Percentiles rank a stretch among this genome's conserved stretches.
Conservation (phyloP, 2,797 vertebrate genomes). For the Distichodus sexfasciatus region DNA sequence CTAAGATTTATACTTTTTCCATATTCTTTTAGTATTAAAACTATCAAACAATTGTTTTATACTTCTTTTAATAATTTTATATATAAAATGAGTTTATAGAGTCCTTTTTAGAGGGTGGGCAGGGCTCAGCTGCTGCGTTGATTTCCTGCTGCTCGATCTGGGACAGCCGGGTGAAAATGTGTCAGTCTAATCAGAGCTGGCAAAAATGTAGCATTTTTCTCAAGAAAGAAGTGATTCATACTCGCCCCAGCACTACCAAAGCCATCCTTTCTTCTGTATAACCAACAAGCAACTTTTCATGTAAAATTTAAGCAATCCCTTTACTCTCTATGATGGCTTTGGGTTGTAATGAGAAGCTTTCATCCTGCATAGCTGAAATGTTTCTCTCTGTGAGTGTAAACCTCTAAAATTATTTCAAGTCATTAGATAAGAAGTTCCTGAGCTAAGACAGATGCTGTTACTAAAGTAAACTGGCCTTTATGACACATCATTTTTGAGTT, state of each 20-base stretch:
- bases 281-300: slow-evolving; percentile 5
- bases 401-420: neutral
- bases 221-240: slow-evolving; percentile 12
- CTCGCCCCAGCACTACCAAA: neutral
- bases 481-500: too few species aligned
- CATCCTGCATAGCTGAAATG: neutral
- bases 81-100: too few species aligned
- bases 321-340: neutral
- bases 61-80: too few species aligned
- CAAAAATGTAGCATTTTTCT: slow-evolving; percentile 15
- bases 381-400: neutral
- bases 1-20: too few species aligned
- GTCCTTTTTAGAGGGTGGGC: neutral
- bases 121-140: neutral
- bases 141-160: slow-evolving; percentile 9
- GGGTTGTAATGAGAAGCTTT: neutral
- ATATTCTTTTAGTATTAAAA: too few species aligned
- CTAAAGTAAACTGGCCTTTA: neutral
- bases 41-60: too few species aligned
- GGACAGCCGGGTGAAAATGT: slow-evolving; percentile 17
- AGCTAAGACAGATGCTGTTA: neutral
- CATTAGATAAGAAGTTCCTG: neutral
- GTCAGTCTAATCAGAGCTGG: slow-evolving; percentile 20
- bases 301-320: neutral
- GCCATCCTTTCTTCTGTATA: neutral